Evolutionary conservation across 2,888 invertebrate species (phyloP).

Genomic region (Parasteatoda lunata): DNA sequence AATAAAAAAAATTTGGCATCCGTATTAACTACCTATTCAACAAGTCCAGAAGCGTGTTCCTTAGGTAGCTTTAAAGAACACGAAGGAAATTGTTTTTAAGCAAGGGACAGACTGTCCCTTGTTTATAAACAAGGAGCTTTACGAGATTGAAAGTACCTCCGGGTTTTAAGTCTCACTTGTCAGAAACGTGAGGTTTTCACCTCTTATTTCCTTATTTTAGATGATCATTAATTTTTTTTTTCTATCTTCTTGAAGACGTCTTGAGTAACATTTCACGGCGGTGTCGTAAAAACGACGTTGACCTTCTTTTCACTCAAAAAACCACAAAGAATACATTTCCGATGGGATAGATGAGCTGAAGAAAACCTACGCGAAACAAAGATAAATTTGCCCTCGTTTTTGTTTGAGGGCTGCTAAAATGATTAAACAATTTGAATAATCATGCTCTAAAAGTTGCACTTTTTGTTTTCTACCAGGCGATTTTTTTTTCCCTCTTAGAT

Average conservation of each 20-base stretch:
- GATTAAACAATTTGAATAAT: slow-evolving; percentile 1
- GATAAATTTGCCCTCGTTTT: slow-evolving; percentile 55
- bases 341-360: not conserved
- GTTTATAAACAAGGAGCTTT: slow-evolving; percentile 5
- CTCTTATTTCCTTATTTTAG: not conserved
- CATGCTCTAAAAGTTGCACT: not conserved
- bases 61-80: not conserved
- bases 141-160: not conserved
- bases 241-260: not conserved
- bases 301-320: slow-evolving; percentile 42
- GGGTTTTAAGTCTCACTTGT: slow-evolving; percentile 1
- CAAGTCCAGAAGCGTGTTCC: not conserved
- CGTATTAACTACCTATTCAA: not conserved
- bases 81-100: not conserved
- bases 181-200: not conserved
- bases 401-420: slow-evolving; percentile 9
- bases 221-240: not conserved
- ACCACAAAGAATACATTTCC: slow-evolving; percentile 37
- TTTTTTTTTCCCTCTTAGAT: no score
- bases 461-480: no score
- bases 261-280: slow-evolving; percentile 15
- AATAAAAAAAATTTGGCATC: not conserved
- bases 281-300: slow-evolving; percentile 38
- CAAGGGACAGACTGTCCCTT: not conserved
- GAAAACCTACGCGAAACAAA: slow-evolving; percentile 49